Evolutionary conservation across 2,888 invertebrate species (phyloP).

Genomic region (Tenthredo scrophulariae): DNA sequence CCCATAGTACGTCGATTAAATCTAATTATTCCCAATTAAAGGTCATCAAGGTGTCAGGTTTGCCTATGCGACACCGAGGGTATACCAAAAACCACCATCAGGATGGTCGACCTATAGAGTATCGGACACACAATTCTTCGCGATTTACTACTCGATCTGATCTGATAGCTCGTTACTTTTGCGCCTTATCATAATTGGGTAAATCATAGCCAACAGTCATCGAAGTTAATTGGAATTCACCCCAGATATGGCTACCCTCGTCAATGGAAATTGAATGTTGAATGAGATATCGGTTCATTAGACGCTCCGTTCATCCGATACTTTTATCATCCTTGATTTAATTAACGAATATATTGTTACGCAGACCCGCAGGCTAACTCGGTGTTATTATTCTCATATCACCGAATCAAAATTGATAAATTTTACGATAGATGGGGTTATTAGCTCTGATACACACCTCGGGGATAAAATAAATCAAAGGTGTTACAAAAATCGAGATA

Average conservation of each 20-base stretch:
- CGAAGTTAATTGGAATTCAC: constrained; percentile 22
- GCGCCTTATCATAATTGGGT: constrained; percentile 12
- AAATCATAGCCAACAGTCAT: constrained; percentile 14
- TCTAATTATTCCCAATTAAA: constrained; percentile 75
- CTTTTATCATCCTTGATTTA: background rate
- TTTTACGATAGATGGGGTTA: background rate
- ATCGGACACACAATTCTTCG: background rate
- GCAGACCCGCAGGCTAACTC: background rate
- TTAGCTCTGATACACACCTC: background rate
- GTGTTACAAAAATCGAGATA: background rate
- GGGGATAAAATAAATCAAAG: background rate
- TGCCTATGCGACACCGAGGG: constrained; percentile 38
- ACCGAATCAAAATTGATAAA: background rate
- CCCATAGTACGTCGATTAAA: constrained; percentile 68
- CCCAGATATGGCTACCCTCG: background rate
- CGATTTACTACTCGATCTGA: constrained; percentile 5
- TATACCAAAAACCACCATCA: background rate
- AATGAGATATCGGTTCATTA: constrained; percentile 8
- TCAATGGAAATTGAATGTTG: constrained; percentile 3
- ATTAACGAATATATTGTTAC: constrained; percentile 5
- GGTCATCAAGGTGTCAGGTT: constrained; percentile 77
- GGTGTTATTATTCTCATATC: background rate
- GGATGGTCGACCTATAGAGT: background rate
- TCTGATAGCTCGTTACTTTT: constrained; percentile 25
- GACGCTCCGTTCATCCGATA: background rate